Conservation (phyloP, 2,888 invertebrate species). For the Saturnia pavonia region DNA sequence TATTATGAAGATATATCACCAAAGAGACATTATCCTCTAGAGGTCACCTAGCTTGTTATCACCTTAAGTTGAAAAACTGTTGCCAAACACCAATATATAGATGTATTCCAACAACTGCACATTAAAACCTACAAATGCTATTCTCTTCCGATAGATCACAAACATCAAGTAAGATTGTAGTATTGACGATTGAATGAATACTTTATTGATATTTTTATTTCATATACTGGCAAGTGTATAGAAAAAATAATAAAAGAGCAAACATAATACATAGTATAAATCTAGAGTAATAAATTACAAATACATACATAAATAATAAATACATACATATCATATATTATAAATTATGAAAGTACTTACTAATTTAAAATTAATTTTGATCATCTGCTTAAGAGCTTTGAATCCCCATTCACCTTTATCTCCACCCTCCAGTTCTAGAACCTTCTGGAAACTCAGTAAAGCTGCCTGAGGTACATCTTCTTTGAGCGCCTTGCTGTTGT, state of each 20-base stretch:
- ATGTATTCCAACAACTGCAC: not conserved
- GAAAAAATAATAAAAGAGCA: too few relatives aligned
- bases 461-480: constrained; percentile 97
- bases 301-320: too few relatives aligned
- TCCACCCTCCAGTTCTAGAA: constrained; percentile 96
- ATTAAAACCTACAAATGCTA: not conserved
- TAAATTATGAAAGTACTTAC: constrained; percentile 73
- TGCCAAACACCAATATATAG: not conserved
- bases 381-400: constrained; percentile 99
- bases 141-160: too few relatives aligned
- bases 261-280: too few relatives aligned
- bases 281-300: too few relatives aligned
- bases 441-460: constrained; percentile 96
- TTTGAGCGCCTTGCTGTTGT: constrained; percentile 98
- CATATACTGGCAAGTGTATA: too few relatives aligned
- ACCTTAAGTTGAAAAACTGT: not conserved
- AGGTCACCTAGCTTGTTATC: too few relatives aligned
- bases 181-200: too few relatives aligned
- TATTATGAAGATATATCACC: too few relatives aligned
- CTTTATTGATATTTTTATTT: too few relatives aligned
- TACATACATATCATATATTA: not conserved
- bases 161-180: too few relatives aligned
- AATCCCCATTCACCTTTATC: constrained; percentile 99
- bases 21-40: too few relatives aligned
- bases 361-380: constrained; percentile 99